Percentiles rank a stretch among this genome's conserved stretches.
phyloP scores from a whole-genome alignment of 2,888 invertebrate species.

The Ormyrus pomaceus region DNA sequence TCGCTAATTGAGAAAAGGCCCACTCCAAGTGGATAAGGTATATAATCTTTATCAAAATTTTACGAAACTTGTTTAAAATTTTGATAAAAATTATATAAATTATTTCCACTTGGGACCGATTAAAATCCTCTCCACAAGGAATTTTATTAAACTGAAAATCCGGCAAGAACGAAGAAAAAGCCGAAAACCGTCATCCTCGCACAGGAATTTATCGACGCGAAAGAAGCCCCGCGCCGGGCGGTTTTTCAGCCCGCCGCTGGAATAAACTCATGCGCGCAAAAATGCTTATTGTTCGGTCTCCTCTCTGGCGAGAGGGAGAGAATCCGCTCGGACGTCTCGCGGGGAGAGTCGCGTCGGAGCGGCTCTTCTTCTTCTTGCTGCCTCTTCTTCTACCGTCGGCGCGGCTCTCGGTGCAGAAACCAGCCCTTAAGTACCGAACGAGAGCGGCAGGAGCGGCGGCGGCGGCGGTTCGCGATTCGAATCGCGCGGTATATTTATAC shows the following conservation, averaged over 20 bases:
- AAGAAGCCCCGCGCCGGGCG: background rate
- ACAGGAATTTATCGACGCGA: conserved; percentile 16
- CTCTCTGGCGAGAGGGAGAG: background rate
- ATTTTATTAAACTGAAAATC: no score
- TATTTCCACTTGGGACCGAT: no score
- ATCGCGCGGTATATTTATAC: conserved; percentile 59
- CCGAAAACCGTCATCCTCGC: no score
- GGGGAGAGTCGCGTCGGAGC: conserved; percentile 16
- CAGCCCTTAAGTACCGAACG: conserved; percentile 60
- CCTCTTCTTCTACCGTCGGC: conserved; percentile 43
- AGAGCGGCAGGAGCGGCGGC: conserved; percentile 41
- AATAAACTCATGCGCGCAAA: conserved; percentile 35
- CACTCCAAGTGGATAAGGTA: no score
- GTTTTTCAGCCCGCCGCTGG: conserved; percentile 4
- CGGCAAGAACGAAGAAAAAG: no score
- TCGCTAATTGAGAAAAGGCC: no score
- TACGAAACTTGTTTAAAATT: no score
- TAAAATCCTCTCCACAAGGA: no score
- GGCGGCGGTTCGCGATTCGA: conserved; percentile 51
- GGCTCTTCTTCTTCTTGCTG: background rate
- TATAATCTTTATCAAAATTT: no score
- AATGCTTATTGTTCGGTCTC: conserved; percentile 50
- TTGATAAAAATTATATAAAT: no score
- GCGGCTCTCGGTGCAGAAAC: conserved; percentile 24
- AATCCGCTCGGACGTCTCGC: background rate